A percentile compares a stretch with the other conserved stretches of the same genome.
Evolutionary conservation across 2,113 vertebrate genomes (phyloP).

Genomic region (Periophthalmodon schlosseri): DNA sequence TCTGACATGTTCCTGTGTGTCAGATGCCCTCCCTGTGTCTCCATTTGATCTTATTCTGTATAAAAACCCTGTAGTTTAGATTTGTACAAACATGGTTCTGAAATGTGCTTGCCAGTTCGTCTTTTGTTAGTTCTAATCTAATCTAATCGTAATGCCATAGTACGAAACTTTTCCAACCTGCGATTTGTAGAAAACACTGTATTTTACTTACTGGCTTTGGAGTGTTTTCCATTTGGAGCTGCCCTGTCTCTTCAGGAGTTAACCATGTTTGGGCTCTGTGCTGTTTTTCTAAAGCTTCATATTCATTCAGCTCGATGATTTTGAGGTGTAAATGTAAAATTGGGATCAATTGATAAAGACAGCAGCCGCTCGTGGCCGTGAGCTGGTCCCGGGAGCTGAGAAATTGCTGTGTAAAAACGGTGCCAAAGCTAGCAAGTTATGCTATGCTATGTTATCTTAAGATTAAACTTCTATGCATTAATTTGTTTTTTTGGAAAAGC

Average conservation of each 20-base stretch:
- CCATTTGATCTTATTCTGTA: no score
- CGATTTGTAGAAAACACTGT: background rate
- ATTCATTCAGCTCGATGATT: constrained; percentile 8
- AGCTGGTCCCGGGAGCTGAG: constrained; percentile 14
- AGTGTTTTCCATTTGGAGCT: background rate
- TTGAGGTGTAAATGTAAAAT: background rate
- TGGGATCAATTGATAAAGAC: constrained; percentile 22
- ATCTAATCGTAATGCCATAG: no score
- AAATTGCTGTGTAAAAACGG: constrained; percentile 28
- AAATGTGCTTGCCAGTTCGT: no score
- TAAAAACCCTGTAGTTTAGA: no score
- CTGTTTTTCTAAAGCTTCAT: background rate
- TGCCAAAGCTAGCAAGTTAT: constrained; percentile 23
- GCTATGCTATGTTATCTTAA: constrained; percentile 24
- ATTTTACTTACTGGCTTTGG: background rate
- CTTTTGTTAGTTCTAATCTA: no score
- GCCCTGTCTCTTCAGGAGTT: background rate
- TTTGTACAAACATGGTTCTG: no score
- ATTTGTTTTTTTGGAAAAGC: constrained; percentile 21
- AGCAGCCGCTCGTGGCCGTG: constrained; percentile 20
- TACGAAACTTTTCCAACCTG: background rate
- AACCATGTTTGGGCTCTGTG: background rate
- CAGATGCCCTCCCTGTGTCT: no score
- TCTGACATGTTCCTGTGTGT: no score
- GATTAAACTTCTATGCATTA: background rate